Percentiles rank a stretch among this genome's conserved stretches.
phyloP scores from a whole-genome alignment of 1,140 invertebrate genomes.

The Laupala kohalensis region DNA sequence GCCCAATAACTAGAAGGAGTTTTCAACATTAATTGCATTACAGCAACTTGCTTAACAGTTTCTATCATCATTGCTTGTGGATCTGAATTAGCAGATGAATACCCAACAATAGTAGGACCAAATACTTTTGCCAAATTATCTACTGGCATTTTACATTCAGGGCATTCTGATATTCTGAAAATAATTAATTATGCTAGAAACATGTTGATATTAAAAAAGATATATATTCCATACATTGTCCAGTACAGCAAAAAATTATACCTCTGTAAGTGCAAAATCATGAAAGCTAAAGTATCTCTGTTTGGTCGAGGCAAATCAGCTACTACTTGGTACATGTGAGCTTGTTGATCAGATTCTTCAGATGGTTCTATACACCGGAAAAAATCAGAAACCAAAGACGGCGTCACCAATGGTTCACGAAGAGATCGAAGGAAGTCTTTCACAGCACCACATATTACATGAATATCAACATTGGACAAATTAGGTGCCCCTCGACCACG shows the following conservation, averaged over 20 bases:
- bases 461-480: slow-evolving; percentile 55
- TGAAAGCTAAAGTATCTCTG: slow-evolving; percentile 72
- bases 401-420: slow-evolving; percentile 71
- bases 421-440: slow-evolving; percentile 76
- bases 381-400: slow-evolving; percentile 61
- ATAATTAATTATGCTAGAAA: neutral
- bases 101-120: slow-evolving; percentile 73
- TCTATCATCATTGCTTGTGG: slow-evolving; percentile 32
- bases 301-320: slow-evolving; percentile 68
- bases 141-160: slow-evolving; percentile 65
- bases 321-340: slow-evolving; percentile 51
- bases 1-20: too few species aligned
- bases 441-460: slow-evolving; percentile 69
- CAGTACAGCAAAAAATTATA: slow-evolving; percentile 22
- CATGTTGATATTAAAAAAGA: neutral
- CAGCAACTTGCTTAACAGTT: slow-evolving; percentile 32
- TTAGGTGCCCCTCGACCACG: slow-evolving; percentile 58
- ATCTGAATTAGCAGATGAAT: slow-evolving; percentile 49
- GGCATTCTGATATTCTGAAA: slow-evolving; percentile 49
- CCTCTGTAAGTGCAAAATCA: slow-evolving; percentile 72
- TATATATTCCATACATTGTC: neutral
- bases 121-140: slow-evolving; percentile 68
- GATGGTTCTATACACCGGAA: slow-evolving; percentile 45
- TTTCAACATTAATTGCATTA: slow-evolving; percentile 16
- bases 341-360: slow-evolving; percentile 38